These are phyloP conservation scores for Lepidurus couesii DNA, from an alignment of 1,140 invertebrate species.

Conservation along the genomic window DNA sequence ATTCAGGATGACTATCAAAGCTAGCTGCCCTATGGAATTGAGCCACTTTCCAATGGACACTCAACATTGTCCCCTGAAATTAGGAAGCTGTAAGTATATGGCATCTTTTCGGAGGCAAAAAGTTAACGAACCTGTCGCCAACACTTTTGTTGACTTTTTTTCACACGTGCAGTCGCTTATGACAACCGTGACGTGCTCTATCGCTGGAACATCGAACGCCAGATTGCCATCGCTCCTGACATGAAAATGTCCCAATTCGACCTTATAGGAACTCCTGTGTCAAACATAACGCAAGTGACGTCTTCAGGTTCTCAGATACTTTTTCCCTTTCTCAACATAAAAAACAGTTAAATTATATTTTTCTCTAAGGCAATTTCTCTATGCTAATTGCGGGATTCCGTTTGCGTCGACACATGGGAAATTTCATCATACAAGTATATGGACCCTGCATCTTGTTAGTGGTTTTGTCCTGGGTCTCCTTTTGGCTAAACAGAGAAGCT, in stretches of 20 bases:
- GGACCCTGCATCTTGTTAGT: conserved; percentile 91
- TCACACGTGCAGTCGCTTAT: conserved; percentile 70
- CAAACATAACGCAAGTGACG: conserved; percentile 25
- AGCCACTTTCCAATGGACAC: conserved; percentile 95
- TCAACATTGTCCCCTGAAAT: conserved; percentile 81
- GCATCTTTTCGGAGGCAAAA: background rate
- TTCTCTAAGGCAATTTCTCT: conserved; percentile 60
- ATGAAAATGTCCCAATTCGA: conserved; percentile 90
- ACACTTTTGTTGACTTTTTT: conserved; percentile 33
- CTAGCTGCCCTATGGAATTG: conserved; percentile 94
- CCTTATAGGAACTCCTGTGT: conserved; percentile 70
- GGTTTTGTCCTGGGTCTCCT: conserved; percentile 91
- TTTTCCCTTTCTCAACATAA: background rate
- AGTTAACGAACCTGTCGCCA: conserved; percentile 12
- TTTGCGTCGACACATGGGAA: conserved; percentile 80
- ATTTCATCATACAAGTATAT: conserved; percentile 89
- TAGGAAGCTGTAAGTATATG: conserved; percentile 85
- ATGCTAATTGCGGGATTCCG: conserved; percentile 80
- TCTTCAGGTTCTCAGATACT: conserved; percentile 3
- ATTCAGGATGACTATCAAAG: conserved; percentile 89
- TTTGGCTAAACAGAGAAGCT: conserved; percentile 93
- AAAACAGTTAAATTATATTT: background rate
- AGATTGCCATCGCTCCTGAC: conserved; percentile 77
- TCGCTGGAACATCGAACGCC: conserved; percentile 74
- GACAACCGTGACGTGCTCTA: conserved; percentile 81